These are phyloP conservation scores for Struthio camelus DNA, from an alignment of 2,113 vertebrate species.

Conservation along the genomic window DNA sequence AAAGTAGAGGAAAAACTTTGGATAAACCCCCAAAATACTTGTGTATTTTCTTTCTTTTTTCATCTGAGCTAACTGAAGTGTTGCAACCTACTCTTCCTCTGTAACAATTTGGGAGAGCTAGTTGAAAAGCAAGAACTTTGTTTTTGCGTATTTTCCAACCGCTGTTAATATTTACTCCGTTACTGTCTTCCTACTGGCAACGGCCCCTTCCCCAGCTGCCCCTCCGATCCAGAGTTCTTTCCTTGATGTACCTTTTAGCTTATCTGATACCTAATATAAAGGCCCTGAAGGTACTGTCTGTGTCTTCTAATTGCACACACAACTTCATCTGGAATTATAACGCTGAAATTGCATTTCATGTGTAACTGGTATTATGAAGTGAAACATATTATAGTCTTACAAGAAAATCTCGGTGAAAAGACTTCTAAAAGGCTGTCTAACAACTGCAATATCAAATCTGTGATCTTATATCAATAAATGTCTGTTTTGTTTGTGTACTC, in stretches of 20 bases:
- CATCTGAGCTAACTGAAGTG: neutral
- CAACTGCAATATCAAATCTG: neutral
- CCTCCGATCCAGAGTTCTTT: neutral
- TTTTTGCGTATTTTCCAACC: neutral
- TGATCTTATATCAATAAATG: neutral
- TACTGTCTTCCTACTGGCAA: neutral
- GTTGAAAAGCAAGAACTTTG: neutral
- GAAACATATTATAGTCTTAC: neutral
- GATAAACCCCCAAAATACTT: neutral
- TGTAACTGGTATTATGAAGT: neutral
- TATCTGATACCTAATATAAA: neutral
- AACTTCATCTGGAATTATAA: neutral
- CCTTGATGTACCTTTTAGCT: neutral
- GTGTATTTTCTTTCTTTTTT: neutral
- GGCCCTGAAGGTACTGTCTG: neutral
- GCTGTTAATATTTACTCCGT: neutral
- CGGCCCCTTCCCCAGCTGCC: neutral
- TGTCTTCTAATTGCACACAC: neutral
- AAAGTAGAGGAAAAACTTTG: neutral
- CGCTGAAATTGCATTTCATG: neutral
- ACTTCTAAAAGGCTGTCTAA: neutral
- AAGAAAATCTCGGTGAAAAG: neutral
- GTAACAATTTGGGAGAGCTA: neutral
- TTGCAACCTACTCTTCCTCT: neutral
- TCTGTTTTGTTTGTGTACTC: slow-evolving; percentile 10